Conservation (phyloP, 2,888 invertebrate species). For the Tenodera sinensis region DNA sequence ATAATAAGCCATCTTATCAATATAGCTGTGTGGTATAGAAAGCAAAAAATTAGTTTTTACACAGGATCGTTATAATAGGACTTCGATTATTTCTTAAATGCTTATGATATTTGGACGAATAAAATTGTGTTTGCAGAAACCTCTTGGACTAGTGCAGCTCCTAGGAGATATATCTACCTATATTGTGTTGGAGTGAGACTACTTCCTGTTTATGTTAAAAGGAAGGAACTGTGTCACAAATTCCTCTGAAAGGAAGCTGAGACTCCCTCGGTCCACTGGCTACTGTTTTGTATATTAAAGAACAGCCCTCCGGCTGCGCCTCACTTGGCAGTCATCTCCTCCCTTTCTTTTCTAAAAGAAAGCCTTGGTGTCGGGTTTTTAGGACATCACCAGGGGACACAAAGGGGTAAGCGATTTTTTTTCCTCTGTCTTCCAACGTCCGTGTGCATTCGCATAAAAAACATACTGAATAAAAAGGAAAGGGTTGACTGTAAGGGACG, state of each 20-base stretch:
- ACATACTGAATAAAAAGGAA: neutral
- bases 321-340: slow-evolving; percentile 9
- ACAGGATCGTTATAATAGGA: no score
- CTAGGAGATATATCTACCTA: no score
- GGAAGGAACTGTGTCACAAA: neutral
- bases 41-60: no score
- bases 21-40: no score
- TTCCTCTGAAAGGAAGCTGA: neutral
- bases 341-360: slow-evolving; percentile 1
- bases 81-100: no score
- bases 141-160: no score
- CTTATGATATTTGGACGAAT: no score
- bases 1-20: no score
- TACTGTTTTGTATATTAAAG: neutral
- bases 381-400: slow-evolving; percentile 14
- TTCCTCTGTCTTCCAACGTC: slow-evolving; percentile 11
- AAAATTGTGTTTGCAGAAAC: no score
- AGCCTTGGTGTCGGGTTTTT: slow-evolving; percentile 16
- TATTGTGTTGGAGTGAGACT: neutral
- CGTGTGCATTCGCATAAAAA: slow-evolving; percentile 3
- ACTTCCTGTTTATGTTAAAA: neutral
- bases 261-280: neutral
- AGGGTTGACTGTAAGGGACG: slow-evolving; percentile 9
- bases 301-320: neutral
- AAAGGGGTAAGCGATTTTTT: slow-evolving; percentile 14